Base-by-base conservation (phyloP, 2,113 vertebrate genomes). In the Poecilia latipinna region DNA sequence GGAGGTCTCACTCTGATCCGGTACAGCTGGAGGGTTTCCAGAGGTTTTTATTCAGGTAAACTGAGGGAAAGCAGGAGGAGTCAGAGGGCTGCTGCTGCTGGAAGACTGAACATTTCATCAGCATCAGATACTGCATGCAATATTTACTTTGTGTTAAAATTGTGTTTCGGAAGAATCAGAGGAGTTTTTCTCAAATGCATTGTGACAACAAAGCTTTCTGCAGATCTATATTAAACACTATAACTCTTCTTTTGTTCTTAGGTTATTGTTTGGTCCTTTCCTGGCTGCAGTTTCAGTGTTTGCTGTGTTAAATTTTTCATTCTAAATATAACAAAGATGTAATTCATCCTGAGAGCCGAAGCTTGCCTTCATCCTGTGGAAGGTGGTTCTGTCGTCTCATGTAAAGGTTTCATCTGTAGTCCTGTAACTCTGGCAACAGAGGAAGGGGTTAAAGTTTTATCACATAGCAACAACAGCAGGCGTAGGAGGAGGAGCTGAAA, bases 391-490 rank as follows among this genome's bases (percentile, higher is more conserved):
- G 81, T 75, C 54, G 12, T 66, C 75, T 69, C n/a, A 29, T 66
- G 7, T 74, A 77, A 90, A 88, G 81, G 83, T 90, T 28, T 44
- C 12, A n/a, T 60, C 64, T 17, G n/a, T 72, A 37, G 37, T 66
- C 69, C 51, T 57, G 70, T 71, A 61, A 76, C 72, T 78, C 44
- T 51, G n/a, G 3, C 37, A 39, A 12, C 8, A 2, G 48, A 68
- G 24, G 57, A 13, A 11, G 29, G 64, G 82, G 77, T 63, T 66
- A 68, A 78, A 31, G 26, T 42, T 57, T n/a, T 12, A 32, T 83
- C 4, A 17, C 80, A 28, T 63, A 73, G 84, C 78, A 85, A 83
- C 80, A 80, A 65, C 33, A 13, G 54, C 17, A 3, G 51, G 51
- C 17, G 22, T 57, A 57, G 51, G 51, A 15, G 4, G 68, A 54